Evolutionary conservation across 1,140 invertebrate species (phyloP).

Genomic region (Octopus sinensis): DNA sequence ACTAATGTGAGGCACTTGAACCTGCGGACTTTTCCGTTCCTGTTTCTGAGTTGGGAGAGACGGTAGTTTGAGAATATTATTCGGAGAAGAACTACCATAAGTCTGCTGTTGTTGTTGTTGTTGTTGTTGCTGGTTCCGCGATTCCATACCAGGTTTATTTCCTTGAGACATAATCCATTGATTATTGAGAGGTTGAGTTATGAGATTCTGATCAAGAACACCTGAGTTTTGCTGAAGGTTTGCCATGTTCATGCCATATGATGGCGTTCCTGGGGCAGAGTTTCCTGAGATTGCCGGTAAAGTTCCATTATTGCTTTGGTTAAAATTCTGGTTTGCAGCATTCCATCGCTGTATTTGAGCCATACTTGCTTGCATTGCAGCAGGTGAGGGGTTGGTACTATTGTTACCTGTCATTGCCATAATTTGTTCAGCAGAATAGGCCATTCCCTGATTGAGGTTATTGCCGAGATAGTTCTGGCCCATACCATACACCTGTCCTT

Average conservation of each 20-base stretch:
- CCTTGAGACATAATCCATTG: not conserved
- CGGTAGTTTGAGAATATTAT: not conserved
- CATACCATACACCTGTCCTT: constrained; percentile 35
- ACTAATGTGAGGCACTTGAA: constrained; percentile 56
- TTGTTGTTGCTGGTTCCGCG: not conserved
- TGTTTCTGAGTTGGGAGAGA: constrained; percentile 38
- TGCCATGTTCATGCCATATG: not conserved
- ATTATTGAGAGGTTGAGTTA: not conserved
- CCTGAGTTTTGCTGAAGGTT: not conserved
- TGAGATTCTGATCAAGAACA: not conserved
- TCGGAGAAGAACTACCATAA: not conserved
- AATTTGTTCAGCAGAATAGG: not conserved
- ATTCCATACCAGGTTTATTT: not conserved
- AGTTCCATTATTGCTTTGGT: not conserved
- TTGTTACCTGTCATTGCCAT: not conserved
- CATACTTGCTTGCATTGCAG: not conserved
- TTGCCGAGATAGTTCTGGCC: not conserved
- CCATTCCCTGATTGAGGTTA: not conserved
- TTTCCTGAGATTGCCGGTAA: not conserved
- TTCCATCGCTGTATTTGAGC: not conserved
- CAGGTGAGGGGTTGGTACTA: not conserved
- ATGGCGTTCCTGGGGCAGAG: not conserved
- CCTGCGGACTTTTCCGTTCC: constrained; percentile 49
- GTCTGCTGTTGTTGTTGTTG: too few species aligned
- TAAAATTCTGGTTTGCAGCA: constrained; percentile 6